Conservation (phyloP, 2,113 vertebrate genomes). For the Pangasianodon gigas region DNA sequence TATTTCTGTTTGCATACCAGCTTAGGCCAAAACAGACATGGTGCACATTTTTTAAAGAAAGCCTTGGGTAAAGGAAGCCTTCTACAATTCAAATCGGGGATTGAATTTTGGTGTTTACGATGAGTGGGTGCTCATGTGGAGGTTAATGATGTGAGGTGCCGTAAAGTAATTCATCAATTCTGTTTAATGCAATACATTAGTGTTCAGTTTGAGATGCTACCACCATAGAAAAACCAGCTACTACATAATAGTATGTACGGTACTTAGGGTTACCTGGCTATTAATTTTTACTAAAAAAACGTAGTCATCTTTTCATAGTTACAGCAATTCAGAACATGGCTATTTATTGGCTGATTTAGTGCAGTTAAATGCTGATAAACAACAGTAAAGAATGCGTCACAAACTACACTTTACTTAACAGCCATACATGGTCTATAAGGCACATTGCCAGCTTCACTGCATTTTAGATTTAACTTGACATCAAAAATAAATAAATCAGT, state of each 20-base stretch:
- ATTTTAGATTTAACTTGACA: not conserved
- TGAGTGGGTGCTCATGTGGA: not conserved
- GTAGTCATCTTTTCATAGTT: not conserved
- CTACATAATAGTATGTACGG: not conserved
- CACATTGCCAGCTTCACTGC: not conserved
- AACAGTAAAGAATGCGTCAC: not conserved
- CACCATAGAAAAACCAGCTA: not conserved
- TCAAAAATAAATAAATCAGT: not conserved
- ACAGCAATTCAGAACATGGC: not conserved
- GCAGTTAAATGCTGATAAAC: not conserved
- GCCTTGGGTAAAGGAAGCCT: conserved; percentile 62
- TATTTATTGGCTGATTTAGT: not conserved
- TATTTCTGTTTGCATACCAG: conserved; percentile 78
- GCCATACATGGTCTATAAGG: not conserved
- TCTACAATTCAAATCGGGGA: conserved; percentile 24
- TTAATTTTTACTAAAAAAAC: not conserved
- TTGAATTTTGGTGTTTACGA: not conserved
- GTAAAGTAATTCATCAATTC: not conserved
- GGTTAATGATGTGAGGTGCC: not conserved
- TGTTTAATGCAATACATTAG: not conserved
- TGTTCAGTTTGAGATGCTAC: not conserved
- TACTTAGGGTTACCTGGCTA: not conserved
- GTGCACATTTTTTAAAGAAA: conserved; percentile 47
- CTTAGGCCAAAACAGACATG: conserved; percentile 67
- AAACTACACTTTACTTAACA: not conserved